Evolutionary conservation across 2,888 invertebrate species (phyloP), one percentile per base, ranked within the genome.

Genomic region (Argynnis bischoffii): DNA sequence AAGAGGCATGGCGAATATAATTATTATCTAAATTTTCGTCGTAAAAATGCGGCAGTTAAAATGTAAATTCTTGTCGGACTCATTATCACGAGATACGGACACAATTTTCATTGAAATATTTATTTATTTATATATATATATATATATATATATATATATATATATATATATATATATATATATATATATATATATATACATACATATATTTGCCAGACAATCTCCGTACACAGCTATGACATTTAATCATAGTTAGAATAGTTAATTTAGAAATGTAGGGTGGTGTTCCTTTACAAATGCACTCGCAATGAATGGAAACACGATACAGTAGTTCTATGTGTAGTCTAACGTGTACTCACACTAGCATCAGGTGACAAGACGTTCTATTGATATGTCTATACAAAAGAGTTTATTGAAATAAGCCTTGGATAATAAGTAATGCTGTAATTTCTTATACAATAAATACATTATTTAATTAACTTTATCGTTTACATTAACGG

Each of bases 351-450:
- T 70, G 82, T 79, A 81, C 84, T 78, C 77, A 77, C 67, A 64
- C 60, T 55, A 79, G 84, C 80, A 80, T 88, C 86, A 77, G 78
- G 81, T 89, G 83, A 88, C 88, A 87, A 82, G 80, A 83, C 79
- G 72, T 80, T 83, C 82, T 75, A 70, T 69, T 69, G 57, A 55
- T 53, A 63, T 68, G 51, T 53, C 26, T 41, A 53, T 57, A 47
- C 63, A 56, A 55, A 55, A 47, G 47, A 63, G 13, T 54, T 15
- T 47, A 54, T 54, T 54, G 46, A 54, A 63, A 46, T 47, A 63
- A n/a, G 5, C 21, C 54, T 35, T 51, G 35, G 51, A 61, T 61
- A 41, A 61, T 61, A 61, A 51, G 6, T 47, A 47, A 47, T 21
- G 26, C 26, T 16, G n/a, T 16, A 31, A 26, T 31, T 48, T 59